Evolutionary conservation across 2,113 vertebrate genomes (phyloP), one percentile per base, ranked within the genome.

Genomic region (Oryzias javanicus): DNA sequence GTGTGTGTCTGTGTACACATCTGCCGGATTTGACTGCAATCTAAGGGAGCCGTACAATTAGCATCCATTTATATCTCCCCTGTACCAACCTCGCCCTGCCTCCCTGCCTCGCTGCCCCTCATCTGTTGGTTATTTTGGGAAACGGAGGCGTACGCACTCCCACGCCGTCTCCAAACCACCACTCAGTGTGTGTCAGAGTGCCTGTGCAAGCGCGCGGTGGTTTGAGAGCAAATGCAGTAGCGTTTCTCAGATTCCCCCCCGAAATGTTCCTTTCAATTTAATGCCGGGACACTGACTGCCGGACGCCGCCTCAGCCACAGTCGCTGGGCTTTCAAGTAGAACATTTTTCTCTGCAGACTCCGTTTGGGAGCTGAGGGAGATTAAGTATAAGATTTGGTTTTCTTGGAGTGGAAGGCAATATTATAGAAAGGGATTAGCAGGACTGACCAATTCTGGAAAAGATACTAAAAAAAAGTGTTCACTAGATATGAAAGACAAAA

Each of bases 111-210:
- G 67, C 65, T 79, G 76, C 78, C 70, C 79, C 75, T 86, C 86
- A 85, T 86, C 86, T 84, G 79, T 64, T 1, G 64, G 63, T 74
- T 88, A 88, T 88, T 85, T 86, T 81, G 56, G 67, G 84, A 84
- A 76, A 67, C 18, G 55, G 67, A 85, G 80, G 78, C 73, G 70
- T 80, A 70, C 55, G 72, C 55, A 64, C 82, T 71, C 83, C 83
- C 79, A 86, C 86, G 70, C 70, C 60, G 77, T 86, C 77, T 85
- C 72, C 71, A 74, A 82, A 86, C 76, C 65, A 78, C 80, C 77
- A 85, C 84, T 81, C 83, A 71, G 55, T 63, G 57, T 77, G 74
- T 74, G 61, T 60, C 42, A 25, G 49, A 48, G 45, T 6, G 42
- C 47, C 2, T 60, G 40, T 48, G 40, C 63, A 29, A 47, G 51